Percentiles rank a stretch among this genome's conserved stretches.
Conservation (phyloP, 2,113 vertebrate genomes). For the Chiloscyllium plagiosum region DNA sequence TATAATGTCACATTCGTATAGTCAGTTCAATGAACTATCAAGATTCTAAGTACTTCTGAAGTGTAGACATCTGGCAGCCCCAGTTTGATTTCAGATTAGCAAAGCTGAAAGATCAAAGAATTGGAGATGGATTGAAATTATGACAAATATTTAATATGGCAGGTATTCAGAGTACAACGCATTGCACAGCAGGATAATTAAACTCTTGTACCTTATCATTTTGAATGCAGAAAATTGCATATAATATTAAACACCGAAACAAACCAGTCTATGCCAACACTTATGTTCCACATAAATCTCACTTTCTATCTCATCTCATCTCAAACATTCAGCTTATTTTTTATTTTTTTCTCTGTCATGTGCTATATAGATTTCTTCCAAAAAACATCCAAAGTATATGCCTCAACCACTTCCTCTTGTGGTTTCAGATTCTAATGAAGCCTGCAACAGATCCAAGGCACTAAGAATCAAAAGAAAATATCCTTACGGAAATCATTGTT, state of each 20-base stretch:
- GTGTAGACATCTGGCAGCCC: conserved; percentile 59
- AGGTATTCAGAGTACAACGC: conserved; percentile 71
- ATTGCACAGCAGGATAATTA: conserved; percentile 61
- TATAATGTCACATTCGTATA: conserved; percentile 66
- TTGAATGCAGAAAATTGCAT: conserved; percentile 50
- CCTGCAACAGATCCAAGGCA: not conserved
- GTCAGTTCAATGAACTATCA: conserved; percentile 68
- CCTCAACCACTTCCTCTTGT: not conserved
- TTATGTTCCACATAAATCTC: not conserved
- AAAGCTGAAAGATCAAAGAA: conserved; percentile 70
- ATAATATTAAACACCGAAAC: not conserved
- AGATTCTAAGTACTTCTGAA: conserved; percentile 73
- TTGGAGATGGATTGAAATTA: conserved; percentile 66
- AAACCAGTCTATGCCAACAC: not conserved
- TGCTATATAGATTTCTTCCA: not conserved
- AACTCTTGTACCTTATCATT: conserved; percentile 50
- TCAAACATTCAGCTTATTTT: not conserved
- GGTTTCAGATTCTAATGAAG: conserved; percentile 39
- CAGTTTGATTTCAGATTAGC: conserved; percentile 73
- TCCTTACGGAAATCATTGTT: not conserved
- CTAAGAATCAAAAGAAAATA: not conserved
- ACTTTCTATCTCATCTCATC: not conserved
- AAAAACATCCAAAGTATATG: not conserved
- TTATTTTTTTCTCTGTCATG: not conserved
- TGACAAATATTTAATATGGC: conserved; percentile 80